Evolutionary conservation across 2,113 vertebrate species (phyloP).

Genomic region (Corvus hawaiiensis): DNA sequence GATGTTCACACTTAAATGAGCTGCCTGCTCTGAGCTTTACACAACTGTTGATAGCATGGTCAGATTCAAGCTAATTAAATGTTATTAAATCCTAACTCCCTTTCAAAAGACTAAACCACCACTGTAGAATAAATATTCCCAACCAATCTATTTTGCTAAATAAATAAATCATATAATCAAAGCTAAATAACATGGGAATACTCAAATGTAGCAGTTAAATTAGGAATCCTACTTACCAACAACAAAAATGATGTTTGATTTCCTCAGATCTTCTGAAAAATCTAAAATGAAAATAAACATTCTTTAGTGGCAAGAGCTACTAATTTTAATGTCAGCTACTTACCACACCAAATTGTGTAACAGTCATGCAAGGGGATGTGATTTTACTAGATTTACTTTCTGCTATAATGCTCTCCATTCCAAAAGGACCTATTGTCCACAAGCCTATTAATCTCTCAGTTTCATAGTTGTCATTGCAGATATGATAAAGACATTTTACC

Average conservation of each 20-base stretch:
- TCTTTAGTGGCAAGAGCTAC: not conserved
- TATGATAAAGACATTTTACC: not conserved
- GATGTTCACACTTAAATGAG: not conserved
- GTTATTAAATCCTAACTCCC: not conserved
- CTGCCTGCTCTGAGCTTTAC: not conserved
- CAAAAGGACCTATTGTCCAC: not conserved
- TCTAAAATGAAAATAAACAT: constrained; percentile 63
- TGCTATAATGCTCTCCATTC: not conserved
- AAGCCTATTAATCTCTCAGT: not conserved
- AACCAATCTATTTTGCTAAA: not conserved
- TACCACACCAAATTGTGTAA: not conserved
- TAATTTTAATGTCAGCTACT: not conserved
- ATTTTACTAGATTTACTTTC: not conserved
- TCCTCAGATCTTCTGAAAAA: constrained; percentile 81
- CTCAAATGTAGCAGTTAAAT: not conserved
- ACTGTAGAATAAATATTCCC: not conserved
- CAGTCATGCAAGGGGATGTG: not conserved
- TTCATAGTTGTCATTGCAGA: not conserved
- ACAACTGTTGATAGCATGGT: not conserved
- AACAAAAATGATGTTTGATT: constrained; percentile 89
- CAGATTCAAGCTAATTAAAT: not conserved
- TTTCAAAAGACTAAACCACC: not conserved
- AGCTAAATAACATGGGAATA: not conserved
- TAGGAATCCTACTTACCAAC: constrained; percentile 79
- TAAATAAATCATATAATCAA: not conserved